Base-by-base conservation (phyloP, 2,888 invertebrate genomes). In the Coelinius sp. region DNA sequence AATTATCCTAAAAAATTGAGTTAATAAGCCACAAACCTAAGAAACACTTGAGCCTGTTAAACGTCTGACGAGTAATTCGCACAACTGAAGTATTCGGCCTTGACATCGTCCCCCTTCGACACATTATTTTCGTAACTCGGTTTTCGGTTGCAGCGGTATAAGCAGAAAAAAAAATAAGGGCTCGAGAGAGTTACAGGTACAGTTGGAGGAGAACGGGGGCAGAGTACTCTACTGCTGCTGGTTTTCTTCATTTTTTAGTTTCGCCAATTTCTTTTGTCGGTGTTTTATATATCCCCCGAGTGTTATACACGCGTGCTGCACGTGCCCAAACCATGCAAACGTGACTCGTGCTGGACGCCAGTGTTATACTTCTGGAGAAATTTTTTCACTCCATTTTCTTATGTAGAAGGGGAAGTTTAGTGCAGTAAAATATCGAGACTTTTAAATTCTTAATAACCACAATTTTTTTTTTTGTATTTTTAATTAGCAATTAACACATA, bases 301-400 rank as follows among this genome's bases (percentile, higher is more conserved):
- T 80, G 81, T 59, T 70, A 56, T 38, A 81, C 82, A 82, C 84
- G 84, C 84, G 83, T 83, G 83, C 81, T 84, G 84, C 84, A 85
- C 84, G 85, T 85, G 84, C 82, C 79, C 68, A 77, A 76, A 78
- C 74, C 73, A 75, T 77, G 77, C 72, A 81, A 75, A 84, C 84
- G 84, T 84, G 84, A 83, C 83, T 84, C 80, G 82, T 76, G 79
- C 76, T 69, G 27, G 70, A 64, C 46, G 65, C 70, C 56, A 74
- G 76, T 74, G 70, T 76, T 76, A 71, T 75, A 76, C 73, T 78
- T 73, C 24, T 65, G 69, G 49, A 52, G 44, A 44, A 71, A 65
- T 70, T 73, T 68, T 70, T 66, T 64, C 17, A 17, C 62, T 52
- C 41, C 38, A 35, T 63, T 22, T 53, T 63, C 52, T 20, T 59